Percentiles rank a stretch among this genome's conserved stretches.
phyloP scores from a whole-genome alignment of 2,888 invertebrate genomes.

The Yponomeuta evonymella region DNA sequence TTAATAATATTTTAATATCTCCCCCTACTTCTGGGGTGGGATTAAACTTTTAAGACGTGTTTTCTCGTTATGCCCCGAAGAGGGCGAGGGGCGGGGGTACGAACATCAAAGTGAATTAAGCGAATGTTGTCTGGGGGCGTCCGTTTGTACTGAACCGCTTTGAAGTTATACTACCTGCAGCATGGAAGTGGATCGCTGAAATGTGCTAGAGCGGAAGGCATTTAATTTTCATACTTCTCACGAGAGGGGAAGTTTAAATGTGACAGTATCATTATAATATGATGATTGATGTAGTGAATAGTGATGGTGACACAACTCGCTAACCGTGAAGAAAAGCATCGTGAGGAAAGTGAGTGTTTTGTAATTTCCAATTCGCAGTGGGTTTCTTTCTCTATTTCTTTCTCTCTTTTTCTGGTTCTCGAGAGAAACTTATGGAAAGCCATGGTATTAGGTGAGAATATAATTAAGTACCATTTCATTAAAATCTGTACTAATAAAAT shows the following conservation, averaged over 20 bases:
- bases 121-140: constrained; percentile 74
- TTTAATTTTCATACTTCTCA: constrained; percentile 52
- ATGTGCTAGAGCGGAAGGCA: constrained; percentile 51
- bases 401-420: too few species aligned
- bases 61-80: constrained; percentile 55
- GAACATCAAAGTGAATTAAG: constrained; percentile 74
- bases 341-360: too few species aligned
- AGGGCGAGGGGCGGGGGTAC: constrained; percentile 37
- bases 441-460: too few species aligned
- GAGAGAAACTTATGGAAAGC: too few species aligned
- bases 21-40: constrained; percentile 38
- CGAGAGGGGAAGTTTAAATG: constrained; percentile 22
- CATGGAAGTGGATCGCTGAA: constrained; percentile 31
- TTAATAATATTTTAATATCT: constrained; percentile 54
- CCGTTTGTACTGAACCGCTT: constrained; percentile 67
- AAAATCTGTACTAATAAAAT: too few species aligned
- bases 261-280: too few species aligned
- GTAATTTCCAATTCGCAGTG: too few species aligned
- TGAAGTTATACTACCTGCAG: constrained; percentile 45
- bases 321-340: too few species aligned
- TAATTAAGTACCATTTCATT: too few species aligned
- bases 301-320: too few species aligned
- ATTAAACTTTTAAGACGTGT: constrained; percentile 67
- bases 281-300: too few species aligned
- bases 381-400: too few species aligned